A percentile compares a stretch with the other conserved stretches of the same genome.
These are phyloP conservation scores for Lycia hirtaria DNA, from an alignment of 2,888 invertebrate genomes.

Conservation along the genomic window DNA sequence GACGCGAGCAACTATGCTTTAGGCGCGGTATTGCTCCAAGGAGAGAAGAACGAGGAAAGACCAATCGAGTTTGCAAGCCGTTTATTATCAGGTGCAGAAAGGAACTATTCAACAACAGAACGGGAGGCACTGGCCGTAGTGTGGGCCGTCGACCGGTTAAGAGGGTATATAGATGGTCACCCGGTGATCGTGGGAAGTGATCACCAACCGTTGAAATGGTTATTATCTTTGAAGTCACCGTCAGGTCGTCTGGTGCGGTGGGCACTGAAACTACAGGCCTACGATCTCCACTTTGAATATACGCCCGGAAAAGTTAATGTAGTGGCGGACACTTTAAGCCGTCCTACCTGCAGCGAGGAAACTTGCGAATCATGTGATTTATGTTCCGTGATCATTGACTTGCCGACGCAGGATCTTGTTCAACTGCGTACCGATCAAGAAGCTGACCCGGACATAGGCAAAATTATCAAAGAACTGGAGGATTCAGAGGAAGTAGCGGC, in stretches of 20 bases:
- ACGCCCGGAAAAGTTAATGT: slow-evolving; percentile 54
- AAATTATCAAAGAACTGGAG: not conserved
- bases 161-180: slow-evolving; percentile 56
- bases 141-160: slow-evolving; percentile 41
- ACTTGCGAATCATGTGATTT: not conserved
- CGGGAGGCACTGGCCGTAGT: slow-evolving; percentile 53
- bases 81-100: slow-evolving; percentile 47
- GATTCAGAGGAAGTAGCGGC: not conserved
- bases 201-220: slow-evolving; percentile 69
- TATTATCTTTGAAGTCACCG: slow-evolving; percentile 63
- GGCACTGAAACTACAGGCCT: slow-evolving; percentile 59
- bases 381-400: not conserved
- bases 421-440: not conserved
- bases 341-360: slow-evolving; percentile 21
- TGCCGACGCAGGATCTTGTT: not conserved
- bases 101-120: slow-evolving; percentile 65
- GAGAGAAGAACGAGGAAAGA: slow-evolving; percentile 31
- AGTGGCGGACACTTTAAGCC: slow-evolving; percentile 60
- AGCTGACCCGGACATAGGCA: not conserved
- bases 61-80: slow-evolving; percentile 45
- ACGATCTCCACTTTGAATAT: slow-evolving; percentile 55
- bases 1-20: slow-evolving; percentile 51
- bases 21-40: slow-evolving; percentile 47
- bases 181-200: slow-evolving; percentile 59
- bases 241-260: slow-evolving; percentile 66